A percentile compares a stretch with the other conserved stretches of the same genome.
These are phyloP conservation scores for Lomographa bimaculata DNA, from an alignment of 2,888 invertebrate species.

Conservation along the genomic window DNA sequence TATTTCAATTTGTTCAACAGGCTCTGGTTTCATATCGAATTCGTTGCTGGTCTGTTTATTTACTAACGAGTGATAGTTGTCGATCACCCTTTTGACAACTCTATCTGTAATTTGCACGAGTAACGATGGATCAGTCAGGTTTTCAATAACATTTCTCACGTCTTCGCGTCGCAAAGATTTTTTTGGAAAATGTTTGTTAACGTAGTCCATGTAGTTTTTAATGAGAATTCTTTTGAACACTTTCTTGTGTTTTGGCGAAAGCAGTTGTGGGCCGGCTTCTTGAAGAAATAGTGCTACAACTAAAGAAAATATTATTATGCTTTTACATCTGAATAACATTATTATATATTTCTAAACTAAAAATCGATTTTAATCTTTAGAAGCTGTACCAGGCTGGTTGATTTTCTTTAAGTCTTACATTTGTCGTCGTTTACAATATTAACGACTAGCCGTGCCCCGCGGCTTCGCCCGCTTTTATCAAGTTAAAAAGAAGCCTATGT, in stretches of 20 bases:
- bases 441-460: too few species aligned
- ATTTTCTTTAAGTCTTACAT: too few species aligned
- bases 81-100: constrained; percentile 5
- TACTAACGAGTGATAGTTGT: constrained; percentile 1
- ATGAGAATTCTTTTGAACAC: constrained; percentile 7
- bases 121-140: constrained; percentile 8
- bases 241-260: constrained; percentile 1
- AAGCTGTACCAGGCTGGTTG: too few species aligned
- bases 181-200: too few species aligned
- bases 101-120: constrained; percentile 7
- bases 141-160: constrained; percentile 5
- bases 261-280: constrained; percentile 1
- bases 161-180: too few species aligned
- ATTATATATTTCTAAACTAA: too few species aligned
- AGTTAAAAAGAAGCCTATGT: too few species aligned
- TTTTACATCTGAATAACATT: too few species aligned
- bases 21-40: not conserved
- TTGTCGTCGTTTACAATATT: too few species aligned
- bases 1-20: constrained; percentile 15
- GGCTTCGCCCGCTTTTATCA: too few species aligned
- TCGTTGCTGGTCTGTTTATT: not conserved
- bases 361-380: too few species aligned
- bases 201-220: constrained; percentile 10
- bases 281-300: constrained; percentile 5
- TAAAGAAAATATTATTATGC: not conserved